Percentiles rank a stretch among this genome's conserved stretches.
Conservation (phyloP, 2,888 invertebrate species). For the Melanostoma scalare region DNA sequence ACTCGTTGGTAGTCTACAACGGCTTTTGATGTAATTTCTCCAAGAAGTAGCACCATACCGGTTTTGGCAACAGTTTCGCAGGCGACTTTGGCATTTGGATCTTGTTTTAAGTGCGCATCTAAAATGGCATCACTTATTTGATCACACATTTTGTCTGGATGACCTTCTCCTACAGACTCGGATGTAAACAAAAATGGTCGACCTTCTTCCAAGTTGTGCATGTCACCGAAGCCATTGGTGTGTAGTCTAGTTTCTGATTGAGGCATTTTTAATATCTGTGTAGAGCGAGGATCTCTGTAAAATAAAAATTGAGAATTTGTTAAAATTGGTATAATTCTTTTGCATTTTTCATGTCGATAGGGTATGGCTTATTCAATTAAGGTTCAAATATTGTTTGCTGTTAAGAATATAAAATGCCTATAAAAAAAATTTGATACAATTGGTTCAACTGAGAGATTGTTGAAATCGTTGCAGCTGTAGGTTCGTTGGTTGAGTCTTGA, state of each 20-base stretch:
- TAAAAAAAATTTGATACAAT: no score
- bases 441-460: no score
- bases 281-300: conserved; percentile 1
- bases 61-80: conserved; percentile 99
- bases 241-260: conserved; percentile 75
- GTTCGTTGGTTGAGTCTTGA: no score
- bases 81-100: conserved; percentile 98
- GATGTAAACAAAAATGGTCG: conserved; percentile 97
- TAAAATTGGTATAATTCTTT: no score
- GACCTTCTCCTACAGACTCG: conserved; percentile 98
- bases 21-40: conserved; percentile 99
- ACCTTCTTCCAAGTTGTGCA: conserved; percentile 91
- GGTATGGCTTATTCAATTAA: no score
- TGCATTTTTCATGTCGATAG: no score
- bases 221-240: conserved; percentile 80
- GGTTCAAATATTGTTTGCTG: no score
- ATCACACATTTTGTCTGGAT: conserved; percentile 99
- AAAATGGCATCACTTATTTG: conserved; percentile 98
- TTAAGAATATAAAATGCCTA: no score
- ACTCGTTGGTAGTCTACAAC: conserved; percentile 98
- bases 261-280: conserved; percentile 77
- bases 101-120: conserved; percentile 96
- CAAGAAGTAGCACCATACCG: conserved; percentile 98
- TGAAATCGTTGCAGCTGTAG: no score
- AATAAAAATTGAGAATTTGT: background rate